Conservation (phyloP, 2,113 vertebrate genomes). For the Addax nasomaculatus region DNA sequence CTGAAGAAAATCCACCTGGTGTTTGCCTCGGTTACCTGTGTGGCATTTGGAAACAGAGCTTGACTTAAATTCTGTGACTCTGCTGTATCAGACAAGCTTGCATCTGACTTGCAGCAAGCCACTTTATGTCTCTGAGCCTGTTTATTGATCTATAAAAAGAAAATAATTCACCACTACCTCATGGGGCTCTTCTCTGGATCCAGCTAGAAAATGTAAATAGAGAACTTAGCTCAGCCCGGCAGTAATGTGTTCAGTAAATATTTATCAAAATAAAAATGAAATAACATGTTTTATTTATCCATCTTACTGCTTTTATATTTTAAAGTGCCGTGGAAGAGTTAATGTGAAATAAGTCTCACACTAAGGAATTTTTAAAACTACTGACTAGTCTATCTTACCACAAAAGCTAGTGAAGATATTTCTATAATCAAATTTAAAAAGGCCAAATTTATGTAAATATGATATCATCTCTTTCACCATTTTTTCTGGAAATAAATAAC, state of each 20-base stretch:
- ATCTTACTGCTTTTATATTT: constrained; percentile 11
- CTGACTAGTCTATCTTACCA: not conserved
- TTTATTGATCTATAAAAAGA: not conserved
- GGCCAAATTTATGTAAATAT: not conserved
- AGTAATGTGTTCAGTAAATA: not conserved
- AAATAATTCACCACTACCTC: not conserved
- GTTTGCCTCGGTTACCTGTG: not conserved
- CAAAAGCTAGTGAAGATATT: not conserved
- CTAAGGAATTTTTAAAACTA: not conserved
- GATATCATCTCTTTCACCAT: not conserved
- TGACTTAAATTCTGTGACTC: not conserved
- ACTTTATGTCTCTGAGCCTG: not conserved
- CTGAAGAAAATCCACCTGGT: not conserved
- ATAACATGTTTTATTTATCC: not conserved
- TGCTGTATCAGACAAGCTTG: not conserved
- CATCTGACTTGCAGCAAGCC: not conserved
- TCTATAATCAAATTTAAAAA: constrained; percentile 1
- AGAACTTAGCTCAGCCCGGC: not conserved
- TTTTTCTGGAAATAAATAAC: not conserved
- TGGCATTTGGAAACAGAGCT: not conserved
- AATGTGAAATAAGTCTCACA: not conserved
- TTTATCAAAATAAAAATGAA: constrained; percentile 5
- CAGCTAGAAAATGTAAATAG: not conserved
- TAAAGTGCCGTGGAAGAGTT: not conserved
- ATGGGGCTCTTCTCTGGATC: not conserved